These are phyloP conservation scores for Myiopsitta monachus DNA, from an alignment of 2,113 vertebrate genomes.

Conservation along the genomic window DNA sequence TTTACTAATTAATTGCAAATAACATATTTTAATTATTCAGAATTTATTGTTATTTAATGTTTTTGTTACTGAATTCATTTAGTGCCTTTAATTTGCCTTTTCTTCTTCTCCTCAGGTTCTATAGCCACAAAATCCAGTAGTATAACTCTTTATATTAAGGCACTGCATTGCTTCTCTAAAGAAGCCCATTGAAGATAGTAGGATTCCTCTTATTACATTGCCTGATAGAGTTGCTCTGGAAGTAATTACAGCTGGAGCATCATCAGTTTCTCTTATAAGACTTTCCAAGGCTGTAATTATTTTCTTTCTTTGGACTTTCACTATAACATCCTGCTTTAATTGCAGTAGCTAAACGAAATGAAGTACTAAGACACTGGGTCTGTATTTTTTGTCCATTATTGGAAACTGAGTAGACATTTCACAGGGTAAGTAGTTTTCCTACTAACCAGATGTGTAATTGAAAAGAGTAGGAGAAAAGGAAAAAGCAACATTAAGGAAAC, in stretches of 20 bases:
- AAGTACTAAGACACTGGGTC: neutral
- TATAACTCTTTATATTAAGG: neutral
- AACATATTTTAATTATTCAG: neutral
- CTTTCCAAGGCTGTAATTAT: neutral
- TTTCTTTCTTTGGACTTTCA: neutral
- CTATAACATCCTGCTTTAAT: neutral
- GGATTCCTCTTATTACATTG: neutral
- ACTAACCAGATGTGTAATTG: neutral
- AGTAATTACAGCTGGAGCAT: neutral
- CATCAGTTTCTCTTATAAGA: neutral
- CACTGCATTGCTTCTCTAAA: neutral
- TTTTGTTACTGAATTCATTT: neutral
- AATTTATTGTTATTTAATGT: neutral
- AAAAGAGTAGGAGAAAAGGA: neutral
- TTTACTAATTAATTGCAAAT: neutral
- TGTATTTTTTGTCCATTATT: neutral
- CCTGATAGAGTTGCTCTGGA: neutral
- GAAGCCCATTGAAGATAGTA: neutral
- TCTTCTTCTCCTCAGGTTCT: neutral
- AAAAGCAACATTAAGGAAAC: neutral
- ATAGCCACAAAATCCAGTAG: neutral
- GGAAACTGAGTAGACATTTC: neutral
- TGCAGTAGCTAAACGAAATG: neutral
- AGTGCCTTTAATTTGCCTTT: neutral
- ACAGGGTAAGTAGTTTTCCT: neutral